These are phyloP conservation scores for Phocoena phocoena DNA, from an alignment of 2,113 vertebrate species.

Conservation along the genomic window DNA sequence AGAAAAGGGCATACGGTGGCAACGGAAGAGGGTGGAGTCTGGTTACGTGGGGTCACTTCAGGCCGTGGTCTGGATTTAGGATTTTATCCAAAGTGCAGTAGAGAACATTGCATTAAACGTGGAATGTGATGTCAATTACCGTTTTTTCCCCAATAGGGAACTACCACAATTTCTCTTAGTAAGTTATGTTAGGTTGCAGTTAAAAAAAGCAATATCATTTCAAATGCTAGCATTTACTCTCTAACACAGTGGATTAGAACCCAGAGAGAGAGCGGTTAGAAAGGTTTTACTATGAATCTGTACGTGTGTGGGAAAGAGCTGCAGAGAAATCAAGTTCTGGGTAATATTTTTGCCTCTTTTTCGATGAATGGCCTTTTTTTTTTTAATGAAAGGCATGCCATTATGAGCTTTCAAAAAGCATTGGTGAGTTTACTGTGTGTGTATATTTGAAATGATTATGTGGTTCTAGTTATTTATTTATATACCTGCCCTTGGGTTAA, in stretches of 20 bases:
- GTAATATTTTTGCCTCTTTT: background rate
- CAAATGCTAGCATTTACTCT: background rate
- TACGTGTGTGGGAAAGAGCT: background rate
- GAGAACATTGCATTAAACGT: background rate
- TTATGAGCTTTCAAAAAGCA: background rate
- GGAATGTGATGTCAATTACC: background rate
- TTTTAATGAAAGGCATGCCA: background rate
- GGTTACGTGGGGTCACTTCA: background rate
- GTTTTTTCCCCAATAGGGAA: background rate
- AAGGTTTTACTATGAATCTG: background rate
- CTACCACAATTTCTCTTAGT: background rate
- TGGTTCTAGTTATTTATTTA: background rate
- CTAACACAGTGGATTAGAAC: background rate
- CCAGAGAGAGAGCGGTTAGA: background rate
- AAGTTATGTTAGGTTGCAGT: background rate
- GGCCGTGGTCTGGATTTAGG: background rate
- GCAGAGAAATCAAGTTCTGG: background rate
- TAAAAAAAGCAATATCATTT: background rate
- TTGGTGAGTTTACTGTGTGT: background rate
- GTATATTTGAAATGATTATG: background rate
- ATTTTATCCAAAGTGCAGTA: background rate
- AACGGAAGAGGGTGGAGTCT: background rate
- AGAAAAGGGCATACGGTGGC: no score
- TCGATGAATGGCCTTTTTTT: background rate
- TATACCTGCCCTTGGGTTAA: background rate